Base-by-base conservation (phyloP, 2,888 invertebrate genomes). In the Papilio protenor region DNA sequence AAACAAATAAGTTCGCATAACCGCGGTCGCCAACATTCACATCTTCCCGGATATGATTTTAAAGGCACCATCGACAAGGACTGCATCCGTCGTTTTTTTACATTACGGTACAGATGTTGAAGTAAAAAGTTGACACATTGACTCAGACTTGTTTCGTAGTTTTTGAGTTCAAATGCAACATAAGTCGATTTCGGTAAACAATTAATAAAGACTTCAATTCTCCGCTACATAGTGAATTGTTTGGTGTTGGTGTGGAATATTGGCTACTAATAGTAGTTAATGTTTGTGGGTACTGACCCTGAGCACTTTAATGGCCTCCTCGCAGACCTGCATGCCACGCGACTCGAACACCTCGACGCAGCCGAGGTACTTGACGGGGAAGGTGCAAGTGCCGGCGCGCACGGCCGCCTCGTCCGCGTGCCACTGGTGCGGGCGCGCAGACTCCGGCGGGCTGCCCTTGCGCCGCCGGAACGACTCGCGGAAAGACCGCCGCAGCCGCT, bases 281-380 rank as follows among this genome's bases (percentile, higher is more conserved):
- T 6, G 52, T 21, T 21, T 57, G 21, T 57, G 21, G 21, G 57
- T 12, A 95, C 97, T 96, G 92, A 99, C 99, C 95, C 98, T 96
- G 81, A 99, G 96, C 82, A 98, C 98, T 96, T 99, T 99, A 81
- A 99, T 96, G 74, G 99, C 99, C 92, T 99, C 99, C 92, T 99
- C 99, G 95, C 99, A 99, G 80, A 99, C 98, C 94, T 99, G 98
- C 99, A 99, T 99, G 73, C 99, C 99, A 88, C 99, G 96, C 12
- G 99, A 99, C 95, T 99, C 99, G 94, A 98, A 99, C 59, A 99
- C 99, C 95, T 99, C 99, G 72, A 99, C 99, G 92, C 99, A 99
- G 82, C 99, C 99, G 88, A 99, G 96, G 95, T 99, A 99, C 96
- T 99, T 99, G 84, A 99, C 99, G 83, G 98, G 97, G 95, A 99